Percentiles rank a stretch among this genome's conserved stretches.
Conservation (phyloP, 2,113 vertebrate genomes). For the Silurus meridionalis region DNA sequence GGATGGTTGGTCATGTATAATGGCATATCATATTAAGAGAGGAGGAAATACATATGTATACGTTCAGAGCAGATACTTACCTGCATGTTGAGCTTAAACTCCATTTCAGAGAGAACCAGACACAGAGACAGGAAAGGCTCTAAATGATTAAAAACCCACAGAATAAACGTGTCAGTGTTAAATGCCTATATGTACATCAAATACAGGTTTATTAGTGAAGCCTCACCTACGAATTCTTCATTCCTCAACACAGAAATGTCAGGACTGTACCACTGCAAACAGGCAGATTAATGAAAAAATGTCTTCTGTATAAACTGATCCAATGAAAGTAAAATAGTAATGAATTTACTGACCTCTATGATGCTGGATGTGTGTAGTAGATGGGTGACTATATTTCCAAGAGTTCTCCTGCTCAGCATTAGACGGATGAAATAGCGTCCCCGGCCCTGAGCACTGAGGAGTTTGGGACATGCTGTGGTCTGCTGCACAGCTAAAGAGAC, state of each 20-base stretch:
- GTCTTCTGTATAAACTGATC: not conserved
- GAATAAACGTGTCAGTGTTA: not conserved
- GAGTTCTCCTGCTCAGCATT: conserved; percentile 69
- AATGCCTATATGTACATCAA: not conserved
- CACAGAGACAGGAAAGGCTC: conserved; percentile 80
- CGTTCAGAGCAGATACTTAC: conserved; percentile 56
- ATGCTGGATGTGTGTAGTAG: conserved; percentile 68
- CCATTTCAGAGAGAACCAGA: conserved; percentile 75
- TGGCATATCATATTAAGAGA: not conserved
- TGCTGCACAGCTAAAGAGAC: conserved; percentile 68
- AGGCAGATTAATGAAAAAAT: conserved; percentile 5
- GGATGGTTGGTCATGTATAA: not conserved
- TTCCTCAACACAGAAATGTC: conserved; percentile 71
- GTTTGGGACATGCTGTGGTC: conserved; percentile 67
- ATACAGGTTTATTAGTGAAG: not conserved
- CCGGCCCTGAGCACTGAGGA: conserved; percentile 71
- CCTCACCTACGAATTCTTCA: conserved; percentile 75
- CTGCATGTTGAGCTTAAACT: conserved; percentile 79
- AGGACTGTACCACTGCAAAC: conserved; percentile 78
- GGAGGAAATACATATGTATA: not conserved
- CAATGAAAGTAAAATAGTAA: not conserved
- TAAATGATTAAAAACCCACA: conserved; percentile 49
- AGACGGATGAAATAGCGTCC: conserved; percentile 72
- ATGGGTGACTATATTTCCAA: conserved; percentile 71
- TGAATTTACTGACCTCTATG: conserved; percentile 65